Conservation (phyloP, 2,888 invertebrate species). For the Sarcophaga subvicina region DNA sequence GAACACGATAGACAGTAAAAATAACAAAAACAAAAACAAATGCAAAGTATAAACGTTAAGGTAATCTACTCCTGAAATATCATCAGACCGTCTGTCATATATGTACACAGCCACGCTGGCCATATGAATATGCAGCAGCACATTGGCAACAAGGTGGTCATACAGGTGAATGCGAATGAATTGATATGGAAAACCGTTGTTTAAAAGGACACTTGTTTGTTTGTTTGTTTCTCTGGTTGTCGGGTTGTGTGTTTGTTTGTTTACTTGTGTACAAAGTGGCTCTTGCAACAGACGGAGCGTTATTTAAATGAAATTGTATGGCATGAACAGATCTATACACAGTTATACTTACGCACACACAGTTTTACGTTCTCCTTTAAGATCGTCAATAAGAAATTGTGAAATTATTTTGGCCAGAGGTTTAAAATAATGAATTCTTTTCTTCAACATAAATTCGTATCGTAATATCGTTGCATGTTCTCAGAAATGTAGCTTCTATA, state of each 20-base stretch:
- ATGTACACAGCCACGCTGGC: background rate
- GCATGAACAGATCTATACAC: slow-evolving; percentile 56
- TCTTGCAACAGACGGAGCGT: background rate
- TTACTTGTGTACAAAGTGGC: background rate
- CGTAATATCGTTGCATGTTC: no score
- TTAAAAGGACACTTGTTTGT: slow-evolving; percentile 48
- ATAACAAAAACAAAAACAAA: background rate
- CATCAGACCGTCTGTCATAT: slow-evolving; percentile 8
- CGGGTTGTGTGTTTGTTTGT: slow-evolving; percentile 10
- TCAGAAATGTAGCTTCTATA: no score
- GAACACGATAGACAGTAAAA: slow-evolving; percentile 71
- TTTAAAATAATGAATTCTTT: slow-evolving; percentile 24
- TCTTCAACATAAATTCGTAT: background rate
- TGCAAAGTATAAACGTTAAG: slow-evolving; percentile 21
- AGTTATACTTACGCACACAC: slow-evolving; percentile 41
- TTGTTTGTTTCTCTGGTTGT: background rate
- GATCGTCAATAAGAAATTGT: slow-evolving; percentile 36
- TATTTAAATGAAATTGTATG: slow-evolving; percentile 61
- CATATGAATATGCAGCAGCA: slow-evolving; percentile 22
- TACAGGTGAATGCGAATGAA: slow-evolving; percentile 62
- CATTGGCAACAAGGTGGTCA: slow-evolving; percentile 64
- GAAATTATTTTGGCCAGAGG: background rate
- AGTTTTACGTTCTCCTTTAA: background rate
- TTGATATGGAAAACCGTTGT: slow-evolving; percentile 67
- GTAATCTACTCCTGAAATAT: slow-evolving; percentile 31